Percentiles rank a stretch among this genome's conserved stretches.
These are phyloP conservation scores for Antechinus stuartii DNA, from an alignment of 2,113 vertebrate genomes.

Conservation along the genomic window DNA sequence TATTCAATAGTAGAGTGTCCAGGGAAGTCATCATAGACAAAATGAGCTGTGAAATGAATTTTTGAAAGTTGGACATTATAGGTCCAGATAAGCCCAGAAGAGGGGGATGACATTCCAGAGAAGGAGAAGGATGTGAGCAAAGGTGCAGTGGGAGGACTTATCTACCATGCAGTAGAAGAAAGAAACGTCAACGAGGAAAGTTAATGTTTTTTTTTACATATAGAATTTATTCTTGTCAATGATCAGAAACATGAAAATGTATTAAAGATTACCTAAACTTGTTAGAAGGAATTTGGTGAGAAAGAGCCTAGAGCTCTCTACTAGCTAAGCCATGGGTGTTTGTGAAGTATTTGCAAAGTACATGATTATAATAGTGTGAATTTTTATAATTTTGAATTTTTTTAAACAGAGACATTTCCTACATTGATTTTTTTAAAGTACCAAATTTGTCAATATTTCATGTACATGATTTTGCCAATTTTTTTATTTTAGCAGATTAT, in stretches of 20 bases:
- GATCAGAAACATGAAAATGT: slow-evolving; percentile 95
- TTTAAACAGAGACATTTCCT: slow-evolving; percentile 86
- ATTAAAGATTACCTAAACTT: slow-evolving; percentile 90
- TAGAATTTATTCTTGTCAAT: slow-evolving; percentile 97
- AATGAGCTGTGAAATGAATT: too few species aligned
- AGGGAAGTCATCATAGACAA: too few species aligned
- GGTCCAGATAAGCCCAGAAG: too few species aligned
- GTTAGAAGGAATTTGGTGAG: slow-evolving; percentile 26
- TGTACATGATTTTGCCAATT: slow-evolving; percentile 93
- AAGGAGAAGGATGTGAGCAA: not conserved
- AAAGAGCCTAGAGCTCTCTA: slow-evolving; percentile 80
- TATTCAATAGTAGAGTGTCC: too few species aligned
- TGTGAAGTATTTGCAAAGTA: slow-evolving; percentile 86
- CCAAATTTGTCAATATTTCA: slow-evolving; percentile 85
- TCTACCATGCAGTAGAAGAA: too few species aligned
- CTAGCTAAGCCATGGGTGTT: slow-evolving; percentile 86
- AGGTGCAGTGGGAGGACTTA: not conserved
- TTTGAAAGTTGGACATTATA: too few species aligned
- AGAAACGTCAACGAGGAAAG: too few species aligned
- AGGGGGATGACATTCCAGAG: not conserved
- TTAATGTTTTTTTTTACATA: slow-evolving; percentile 87
- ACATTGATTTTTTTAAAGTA: slow-evolving; percentile 90
- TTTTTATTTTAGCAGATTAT: slow-evolving; percentile 88
- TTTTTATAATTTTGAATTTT: slow-evolving; percentile 86
- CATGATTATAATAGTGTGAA: slow-evolving; percentile 85